These are phyloP conservation scores for Neodontobutis hainanensis DNA, from an alignment of 2,113 vertebrate species.

Conservation along the genomic window DNA sequence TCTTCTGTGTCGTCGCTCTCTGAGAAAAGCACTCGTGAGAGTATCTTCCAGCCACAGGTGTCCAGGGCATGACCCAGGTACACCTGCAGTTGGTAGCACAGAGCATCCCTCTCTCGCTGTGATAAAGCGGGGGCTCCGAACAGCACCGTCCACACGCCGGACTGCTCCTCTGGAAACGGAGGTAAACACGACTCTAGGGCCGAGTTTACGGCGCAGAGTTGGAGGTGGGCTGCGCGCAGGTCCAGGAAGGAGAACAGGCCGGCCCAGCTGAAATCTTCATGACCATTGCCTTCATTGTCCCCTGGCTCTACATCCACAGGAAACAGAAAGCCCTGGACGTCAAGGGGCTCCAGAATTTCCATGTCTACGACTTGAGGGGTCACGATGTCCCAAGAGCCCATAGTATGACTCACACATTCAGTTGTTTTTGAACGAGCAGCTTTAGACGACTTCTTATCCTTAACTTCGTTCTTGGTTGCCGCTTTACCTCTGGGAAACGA, in stretches of 20 bases:
- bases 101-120: slow-evolving; percentile 83
- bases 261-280: slow-evolving; percentile 95
- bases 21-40: slow-evolving; percentile 92
- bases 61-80: slow-evolving; percentile 94
- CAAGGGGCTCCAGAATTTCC: slow-evolving; percentile 78
- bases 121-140: slow-evolving; percentile 83
- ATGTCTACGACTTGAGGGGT: slow-evolving; percentile 69
- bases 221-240: slow-evolving; percentile 87
- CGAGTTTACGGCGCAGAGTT: slow-evolving; percentile 92
- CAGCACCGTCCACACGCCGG: slow-evolving; percentile 91
- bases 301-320: slow-evolving; percentile 56
- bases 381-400: slow-evolving; percentile 59
- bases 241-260: slow-evolving; percentile 96
- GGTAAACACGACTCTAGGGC: slow-evolving; percentile 92
- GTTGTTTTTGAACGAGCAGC: slow-evolving; percentile 22
- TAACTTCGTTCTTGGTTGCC: slow-evolving; percentile 5
- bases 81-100: slow-evolving; percentile 90
- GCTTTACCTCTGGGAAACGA: slow-evolving; percentile 36
- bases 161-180: slow-evolving; percentile 89
- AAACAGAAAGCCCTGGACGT: slow-evolving; percentile 39
- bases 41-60: slow-evolving; percentile 97
- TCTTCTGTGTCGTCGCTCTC: slow-evolving; percentile 92
- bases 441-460: slow-evolving; percentile 29
- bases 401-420: slow-evolving; percentile 49
- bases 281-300: slow-evolving; percentile 55